A percentile compares a stretch with the other conserved stretches of the same genome.
phyloP scores from a whole-genome alignment of 2,113 vertebrate species.

The Psophia crepitans region DNA sequence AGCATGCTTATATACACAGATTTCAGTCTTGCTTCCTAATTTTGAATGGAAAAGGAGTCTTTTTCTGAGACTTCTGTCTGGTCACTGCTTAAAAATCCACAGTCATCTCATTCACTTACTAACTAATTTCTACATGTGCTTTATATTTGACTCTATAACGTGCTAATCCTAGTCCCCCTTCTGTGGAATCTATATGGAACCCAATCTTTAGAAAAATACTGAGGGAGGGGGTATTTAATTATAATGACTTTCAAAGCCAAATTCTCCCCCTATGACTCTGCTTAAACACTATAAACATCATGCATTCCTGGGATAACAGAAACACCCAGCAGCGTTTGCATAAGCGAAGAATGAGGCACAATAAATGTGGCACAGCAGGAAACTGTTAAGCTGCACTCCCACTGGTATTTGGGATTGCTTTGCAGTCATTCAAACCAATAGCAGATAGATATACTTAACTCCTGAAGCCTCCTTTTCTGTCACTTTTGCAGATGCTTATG shows the following conservation, averaged over 20 bases:
- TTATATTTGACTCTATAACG: background rate
- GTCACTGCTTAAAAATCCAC: background rate
- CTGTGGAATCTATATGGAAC: background rate
- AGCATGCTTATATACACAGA: background rate
- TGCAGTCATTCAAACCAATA: background rate
- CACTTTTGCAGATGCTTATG: background rate
- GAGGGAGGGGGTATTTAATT: background rate
- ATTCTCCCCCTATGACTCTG: background rate
- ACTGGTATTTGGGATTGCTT: background rate
- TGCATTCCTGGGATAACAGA: background rate
- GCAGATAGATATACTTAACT: background rate
- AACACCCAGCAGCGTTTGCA: background rate
- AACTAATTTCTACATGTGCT: background rate
- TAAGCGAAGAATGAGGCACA: background rate
- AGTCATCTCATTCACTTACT: background rate
- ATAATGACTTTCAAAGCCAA: background rate
- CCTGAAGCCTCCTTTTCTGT: background rate
- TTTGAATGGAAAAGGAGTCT: background rate
- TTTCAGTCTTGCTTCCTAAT: background rate
- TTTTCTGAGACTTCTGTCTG: background rate
- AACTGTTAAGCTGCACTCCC: background rate
- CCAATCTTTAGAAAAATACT: background rate
- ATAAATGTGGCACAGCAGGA: background rate
- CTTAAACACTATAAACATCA: background rate
- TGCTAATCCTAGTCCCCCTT: background rate